Base-by-base conservation (phyloP, 2,888 invertebrate genomes). In the Cheilosia vernalis region DNA sequence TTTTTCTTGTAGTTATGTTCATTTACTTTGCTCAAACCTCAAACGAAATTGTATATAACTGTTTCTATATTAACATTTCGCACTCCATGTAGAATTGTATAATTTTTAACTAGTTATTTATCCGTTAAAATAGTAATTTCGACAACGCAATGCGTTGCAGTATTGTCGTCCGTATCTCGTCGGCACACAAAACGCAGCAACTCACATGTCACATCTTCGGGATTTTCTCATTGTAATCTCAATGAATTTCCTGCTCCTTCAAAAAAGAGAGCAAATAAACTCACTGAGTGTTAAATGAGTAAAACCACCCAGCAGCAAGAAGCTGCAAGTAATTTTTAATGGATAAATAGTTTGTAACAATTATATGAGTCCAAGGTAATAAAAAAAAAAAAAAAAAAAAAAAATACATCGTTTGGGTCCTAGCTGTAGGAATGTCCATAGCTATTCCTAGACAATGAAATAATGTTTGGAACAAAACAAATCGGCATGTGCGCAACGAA, bases 341-440 rank as follows among this genome's bases (percentile, higher is more conserved):
- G 84, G 88, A 87, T 87, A 88, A 88, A 88, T 88, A 88, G 85
- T 88, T 87, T 60, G 77, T 88, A 83, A 86, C 70, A 88, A 88
- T 88, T 88, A 87, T 87, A 87, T 87, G 87, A 84, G 78, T 87
- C 72, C 78, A 74, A 70, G 72, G 70, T 53, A 44, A 56, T 47
- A 58, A 51, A 49, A 72, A 56, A 61, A 78, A 53, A 63, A 30
- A 64, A 63, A 37, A 73, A 47, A 58, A 78, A 53, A 67, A 30
- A 64, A 63, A 42, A 70, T 81, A 89, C 80, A 88, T 89, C 90
- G 91, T 90, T 91, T 91, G 91, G 90, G 91, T 89, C 89, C 89
- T 89, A 89, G 91, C 90, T 89, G 89, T 89, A 90, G 90, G 89
- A 92, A 90, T 92, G 92, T 90, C 89, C 92, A 92, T 92, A 90